phyloP scores from a whole-genome alignment of 2,888 invertebrate species.

The Sarcophaga carnaria region DNA sequence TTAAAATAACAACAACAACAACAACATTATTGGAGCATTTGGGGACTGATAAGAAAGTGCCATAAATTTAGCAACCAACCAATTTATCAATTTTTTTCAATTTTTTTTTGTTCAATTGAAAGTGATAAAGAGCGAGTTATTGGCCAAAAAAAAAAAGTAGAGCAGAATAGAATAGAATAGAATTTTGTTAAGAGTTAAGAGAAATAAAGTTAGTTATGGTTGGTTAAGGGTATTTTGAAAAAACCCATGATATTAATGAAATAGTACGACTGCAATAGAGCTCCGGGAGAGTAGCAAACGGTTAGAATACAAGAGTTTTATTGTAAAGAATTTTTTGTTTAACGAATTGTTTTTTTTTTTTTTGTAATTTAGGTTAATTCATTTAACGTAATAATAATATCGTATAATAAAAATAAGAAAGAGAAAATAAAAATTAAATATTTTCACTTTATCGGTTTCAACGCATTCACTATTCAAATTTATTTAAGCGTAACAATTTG shows the following conservation, averaged over 20 bases:
- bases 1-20: background rate
- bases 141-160: background rate
- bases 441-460: constrained; percentile 4
- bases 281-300: constrained; percentile 58
- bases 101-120: background rate
- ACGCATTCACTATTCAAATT: constrained; percentile 30
- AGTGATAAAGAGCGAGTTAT: background rate
- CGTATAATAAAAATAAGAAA: constrained; percentile 15
- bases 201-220: background rate
- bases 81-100: constrained; percentile 42
- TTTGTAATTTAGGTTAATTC: background rate
- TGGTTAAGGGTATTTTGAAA: constrained; percentile 11
- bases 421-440: constrained; percentile 23
- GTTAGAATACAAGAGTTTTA: constrained; percentile 16
- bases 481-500: constrained; percentile 49
- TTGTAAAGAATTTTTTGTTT: constrained; percentile 10
- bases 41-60: constrained; percentile 19
- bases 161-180: background rate
- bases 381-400: no score
- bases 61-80: constrained; percentile 45
- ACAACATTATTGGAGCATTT: background rate
- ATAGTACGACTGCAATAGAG: constrained; percentile 68
- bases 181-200: background rate
- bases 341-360: constrained; percentile 6
- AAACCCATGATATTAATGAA: constrained; percentile 8